Evolutionary conservation across 1,140 invertebrate genomes (phyloP), one percentile per base, ranked within the genome.

Genomic region (Drosophila arawakana): DNA sequence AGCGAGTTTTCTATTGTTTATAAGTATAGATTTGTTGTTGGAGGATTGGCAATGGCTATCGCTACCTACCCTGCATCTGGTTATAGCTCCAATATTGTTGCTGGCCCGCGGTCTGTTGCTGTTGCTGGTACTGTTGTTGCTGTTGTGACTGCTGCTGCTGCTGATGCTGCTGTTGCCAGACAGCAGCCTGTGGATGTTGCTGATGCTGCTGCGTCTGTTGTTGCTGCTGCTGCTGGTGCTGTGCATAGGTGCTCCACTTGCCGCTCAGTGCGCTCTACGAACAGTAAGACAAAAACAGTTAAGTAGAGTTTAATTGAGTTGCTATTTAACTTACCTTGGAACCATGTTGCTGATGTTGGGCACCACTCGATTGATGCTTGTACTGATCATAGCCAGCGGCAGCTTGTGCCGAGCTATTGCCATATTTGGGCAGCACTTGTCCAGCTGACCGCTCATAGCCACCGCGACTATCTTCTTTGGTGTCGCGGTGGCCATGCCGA

Each of bases 401-500:
- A 9, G 73, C 61, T 43, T 59, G 73, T 50, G 75, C 67, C 47
- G 78, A 63, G 55, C 75, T 91, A 54, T 81, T 86, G 49, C 89
- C 83, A 52, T 81, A 91, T 47, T 91, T 91, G 71, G 80, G 78
- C 67, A 77, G 68, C 67, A 81, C 49, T 80, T 80, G 83, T 47
- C 73, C 77, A 74, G 83, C 81, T 77, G 90, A 91, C 62, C 90
- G 83, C 81, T 91, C 90, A 91, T 91, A 92, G 91, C 91, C 90
- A 92, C 91, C 90, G 90, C 91, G 91, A 92, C 90, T 92, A 92
- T 92, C 91, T 92, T 91, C 90, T 90, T 86, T 91, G 85, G 81
- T 92, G 91, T 92, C 91, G 91, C 91, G 91, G 91, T 92, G 91
- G 91, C 91, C 91, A 90, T 80, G 84, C 91, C 91, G 91, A 92